phyloP scores from a whole-genome alignment of 2,797 vertebrate species.

The Mico argentatus region DNA sequence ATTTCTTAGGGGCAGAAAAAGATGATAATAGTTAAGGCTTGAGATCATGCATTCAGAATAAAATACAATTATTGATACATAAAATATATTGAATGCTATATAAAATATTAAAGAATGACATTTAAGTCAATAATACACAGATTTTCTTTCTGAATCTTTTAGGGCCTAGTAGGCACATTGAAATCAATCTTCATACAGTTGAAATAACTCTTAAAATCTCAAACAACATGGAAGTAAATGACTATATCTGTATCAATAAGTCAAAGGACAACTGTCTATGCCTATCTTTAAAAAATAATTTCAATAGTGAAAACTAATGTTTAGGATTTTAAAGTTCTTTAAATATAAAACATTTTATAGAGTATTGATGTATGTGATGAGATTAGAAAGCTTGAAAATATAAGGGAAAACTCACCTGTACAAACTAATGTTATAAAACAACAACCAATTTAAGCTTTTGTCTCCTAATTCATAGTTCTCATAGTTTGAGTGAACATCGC shows the following conservation, averaged over 20 bases:
- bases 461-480: neutral
- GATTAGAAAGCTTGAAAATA: neutral
- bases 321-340: conserved; percentile 21
- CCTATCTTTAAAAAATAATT: conserved; percentile 36
- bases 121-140: conserved; percentile 16
- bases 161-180: neutral
- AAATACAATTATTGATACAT: conserved; percentile 42
- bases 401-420: neutral
- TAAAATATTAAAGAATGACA: conserved; percentile 35
- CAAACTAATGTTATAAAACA: conserved; percentile 22
- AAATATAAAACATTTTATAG: conserved; percentile 18
- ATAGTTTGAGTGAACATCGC: neutral
- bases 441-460: neutral
- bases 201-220: conserved; percentile 1
- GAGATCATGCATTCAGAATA: conserved; percentile 53
- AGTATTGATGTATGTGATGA: neutral
- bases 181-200: conserved; percentile 51
- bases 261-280: neutral
- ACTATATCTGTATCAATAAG: neutral
- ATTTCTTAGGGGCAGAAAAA: conserved; percentile 45
- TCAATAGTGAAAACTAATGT: conserved; percentile 27
- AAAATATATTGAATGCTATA: neutral
- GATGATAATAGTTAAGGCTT: conserved; percentile 64
- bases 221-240: neutral
- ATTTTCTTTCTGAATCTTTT: conserved; percentile 16